Conservation (phyloP, 2,113 vertebrate species). For the Grammomys surdaster region DNA sequence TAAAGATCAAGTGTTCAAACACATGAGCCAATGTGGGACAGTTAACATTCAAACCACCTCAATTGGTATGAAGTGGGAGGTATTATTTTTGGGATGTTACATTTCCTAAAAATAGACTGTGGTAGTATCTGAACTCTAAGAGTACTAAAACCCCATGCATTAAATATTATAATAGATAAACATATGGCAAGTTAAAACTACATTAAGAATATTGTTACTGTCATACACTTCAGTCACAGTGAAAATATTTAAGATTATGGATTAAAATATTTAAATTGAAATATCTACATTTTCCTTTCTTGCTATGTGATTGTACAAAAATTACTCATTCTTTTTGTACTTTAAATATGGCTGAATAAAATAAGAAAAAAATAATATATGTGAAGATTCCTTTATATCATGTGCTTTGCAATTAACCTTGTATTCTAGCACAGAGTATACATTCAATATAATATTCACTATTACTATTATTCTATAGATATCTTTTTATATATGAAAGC, state of each 20-base stretch:
- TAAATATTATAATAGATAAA: neutral
- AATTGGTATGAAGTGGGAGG: neutral
- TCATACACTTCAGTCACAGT: neutral
- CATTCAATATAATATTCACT: neutral
- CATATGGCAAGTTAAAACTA: neutral
- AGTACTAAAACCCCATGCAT: neutral
- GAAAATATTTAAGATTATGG: constrained; percentile 37
- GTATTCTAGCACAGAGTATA: neutral
- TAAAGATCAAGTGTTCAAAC: neutral
- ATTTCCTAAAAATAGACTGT: neutral
- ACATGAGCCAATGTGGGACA: neutral
- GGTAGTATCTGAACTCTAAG: neutral
- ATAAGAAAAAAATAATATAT: neutral
- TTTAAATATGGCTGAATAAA: neutral
- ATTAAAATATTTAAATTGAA: neutral
- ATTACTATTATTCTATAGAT: neutral
- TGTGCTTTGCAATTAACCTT: neutral
- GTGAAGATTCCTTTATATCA: neutral
- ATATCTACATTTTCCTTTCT: neutral
- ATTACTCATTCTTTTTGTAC: neutral
- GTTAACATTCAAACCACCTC: neutral
- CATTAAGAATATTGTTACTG: neutral
- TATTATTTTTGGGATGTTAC: neutral
- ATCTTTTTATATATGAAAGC: neutral
- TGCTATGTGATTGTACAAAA: neutral